Evolutionary conservation across 2,797 vertebrate genomes (phyloP).

Genomic region (Emydoidea blandingii): DNA sequence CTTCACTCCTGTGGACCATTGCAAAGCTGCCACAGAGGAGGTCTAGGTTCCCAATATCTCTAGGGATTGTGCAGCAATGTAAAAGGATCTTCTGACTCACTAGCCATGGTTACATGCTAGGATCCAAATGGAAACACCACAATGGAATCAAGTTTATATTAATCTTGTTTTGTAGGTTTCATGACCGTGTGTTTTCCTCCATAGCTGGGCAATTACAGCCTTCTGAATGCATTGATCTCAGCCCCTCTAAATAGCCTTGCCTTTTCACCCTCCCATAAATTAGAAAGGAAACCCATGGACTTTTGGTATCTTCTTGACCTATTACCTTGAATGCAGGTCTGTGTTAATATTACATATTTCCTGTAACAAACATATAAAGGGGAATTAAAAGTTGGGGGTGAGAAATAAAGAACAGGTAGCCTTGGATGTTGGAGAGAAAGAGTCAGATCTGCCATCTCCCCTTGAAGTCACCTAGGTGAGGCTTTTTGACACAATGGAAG

Average conservation of each 20-base stretch:
- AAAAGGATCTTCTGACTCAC: not conserved
- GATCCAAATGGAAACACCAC: not conserved
- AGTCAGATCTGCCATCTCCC: slow-evolving; percentile 60
- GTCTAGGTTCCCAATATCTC: not conserved
- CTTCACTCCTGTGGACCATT: not conserved
- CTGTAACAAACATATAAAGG: not conserved
- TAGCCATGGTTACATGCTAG: not conserved
- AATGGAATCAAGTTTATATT: not conserved
- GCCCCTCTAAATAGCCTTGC: not conserved
- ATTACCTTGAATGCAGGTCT: not conserved
- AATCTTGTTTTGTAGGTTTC: slow-evolving; percentile 4
- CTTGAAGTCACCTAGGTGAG: slow-evolving; percentile 73
- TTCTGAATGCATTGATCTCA: not conserved
- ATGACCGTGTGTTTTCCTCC: not conserved
- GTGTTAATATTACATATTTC: not conserved
- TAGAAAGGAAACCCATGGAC: not conserved
- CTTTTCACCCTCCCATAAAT: not conserved
- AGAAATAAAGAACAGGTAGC: slow-evolving; percentile 65
- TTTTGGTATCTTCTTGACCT: not conserved
- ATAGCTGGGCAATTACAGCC: not conserved
- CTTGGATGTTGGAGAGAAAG: slow-evolving; percentile 42
- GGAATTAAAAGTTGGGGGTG: slow-evolving; percentile 32
- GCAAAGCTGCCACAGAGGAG: not conserved
- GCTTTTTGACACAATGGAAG: slow-evolving; percentile 68
- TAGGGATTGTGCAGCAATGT: not conserved